These are phyloP conservation scores for Clitarchus hookeri DNA, from an alignment of 2,888 invertebrate species.

Conservation along the genomic window DNA sequence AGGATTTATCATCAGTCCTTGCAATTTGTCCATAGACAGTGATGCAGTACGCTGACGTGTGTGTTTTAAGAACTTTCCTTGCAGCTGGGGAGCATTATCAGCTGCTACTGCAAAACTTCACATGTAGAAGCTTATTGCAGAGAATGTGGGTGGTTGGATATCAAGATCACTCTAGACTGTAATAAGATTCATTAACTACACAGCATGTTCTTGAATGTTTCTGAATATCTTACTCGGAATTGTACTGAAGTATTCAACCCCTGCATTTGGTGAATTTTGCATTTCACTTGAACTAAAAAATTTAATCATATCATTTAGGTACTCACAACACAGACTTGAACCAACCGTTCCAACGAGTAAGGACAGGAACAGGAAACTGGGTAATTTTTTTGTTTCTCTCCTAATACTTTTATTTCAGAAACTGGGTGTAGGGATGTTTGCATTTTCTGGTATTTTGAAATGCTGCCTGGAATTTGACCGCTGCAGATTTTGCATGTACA, in stretches of 20 bases:
- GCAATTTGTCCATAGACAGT: too few relatives aligned
- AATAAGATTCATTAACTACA: background rate
- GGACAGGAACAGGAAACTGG: background rate
- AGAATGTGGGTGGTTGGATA: background rate
- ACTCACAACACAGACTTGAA: background rate
- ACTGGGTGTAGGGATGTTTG: background rate
- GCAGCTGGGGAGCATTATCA: background rate
- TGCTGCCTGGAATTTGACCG: background rate
- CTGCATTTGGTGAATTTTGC: too few relatives aligned
- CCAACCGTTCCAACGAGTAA: background rate
- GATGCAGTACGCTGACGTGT: too few relatives aligned
- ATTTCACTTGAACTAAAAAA: background rate
- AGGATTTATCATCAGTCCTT: background rate
- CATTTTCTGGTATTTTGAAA: background rate
- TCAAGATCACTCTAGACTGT: background rate
- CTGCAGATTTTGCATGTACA: background rate
- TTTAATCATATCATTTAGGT: background rate
- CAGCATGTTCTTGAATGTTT: background rate
- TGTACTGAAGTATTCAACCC: too few relatives aligned
- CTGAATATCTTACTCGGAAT: background rate
- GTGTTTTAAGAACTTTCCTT: too few relatives aligned
- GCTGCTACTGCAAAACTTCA: background rate
- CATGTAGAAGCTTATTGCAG: background rate
- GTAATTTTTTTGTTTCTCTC: background rate
- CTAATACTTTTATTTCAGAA: background rate